Evolutionary conservation across 2,797 vertebrate species (phyloP).

Genomic region (Coccyzus lansbergi): DNA sequence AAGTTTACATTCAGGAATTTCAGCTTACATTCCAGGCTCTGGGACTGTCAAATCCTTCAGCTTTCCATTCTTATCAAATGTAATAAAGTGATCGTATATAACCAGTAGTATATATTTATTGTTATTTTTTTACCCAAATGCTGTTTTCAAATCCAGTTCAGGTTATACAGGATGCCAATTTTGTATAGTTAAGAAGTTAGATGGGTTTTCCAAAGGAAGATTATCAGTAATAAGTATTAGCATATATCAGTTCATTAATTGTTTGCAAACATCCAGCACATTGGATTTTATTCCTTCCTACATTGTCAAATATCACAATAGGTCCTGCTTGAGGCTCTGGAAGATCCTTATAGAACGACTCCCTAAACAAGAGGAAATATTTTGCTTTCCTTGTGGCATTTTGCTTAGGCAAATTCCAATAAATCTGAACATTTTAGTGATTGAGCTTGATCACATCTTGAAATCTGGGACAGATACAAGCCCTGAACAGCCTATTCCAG

Average conservation of each 20-base stretch:
- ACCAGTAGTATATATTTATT: conserved; percentile 43
- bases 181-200: conserved; percentile 58
- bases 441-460: not conserved
- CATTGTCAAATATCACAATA: not conserved
- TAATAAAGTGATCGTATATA: conserved; percentile 63
- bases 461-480: not conserved
- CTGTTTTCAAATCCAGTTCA: conserved; percentile 69
- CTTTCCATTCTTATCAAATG: conserved; percentile 75
- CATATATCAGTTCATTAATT: conserved; percentile 54
- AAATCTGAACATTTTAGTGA: not conserved
- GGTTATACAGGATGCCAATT: conserved; percentile 53
- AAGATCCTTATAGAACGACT: not conserved
- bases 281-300: not conserved
- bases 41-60: conserved; percentile 64
- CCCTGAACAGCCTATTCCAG: not conserved
- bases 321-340: not conserved
- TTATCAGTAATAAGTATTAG: conserved; percentile 63
- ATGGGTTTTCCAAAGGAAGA: conserved; percentile 64
- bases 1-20: conserved; percentile 77
- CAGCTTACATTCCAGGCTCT: conserved; percentile 68
- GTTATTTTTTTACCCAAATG: conserved; percentile 41
- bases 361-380: not conserved
- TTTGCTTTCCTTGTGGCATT: not conserved
- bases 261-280: conserved; percentile 39
- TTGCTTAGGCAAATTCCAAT: not conserved